A percentile compares a stretch with the other conserved stretches of the same genome.
Evolutionary conservation across 1,140 invertebrate species (phyloP).

Genomic region (Onthophagus taurus): DNA sequence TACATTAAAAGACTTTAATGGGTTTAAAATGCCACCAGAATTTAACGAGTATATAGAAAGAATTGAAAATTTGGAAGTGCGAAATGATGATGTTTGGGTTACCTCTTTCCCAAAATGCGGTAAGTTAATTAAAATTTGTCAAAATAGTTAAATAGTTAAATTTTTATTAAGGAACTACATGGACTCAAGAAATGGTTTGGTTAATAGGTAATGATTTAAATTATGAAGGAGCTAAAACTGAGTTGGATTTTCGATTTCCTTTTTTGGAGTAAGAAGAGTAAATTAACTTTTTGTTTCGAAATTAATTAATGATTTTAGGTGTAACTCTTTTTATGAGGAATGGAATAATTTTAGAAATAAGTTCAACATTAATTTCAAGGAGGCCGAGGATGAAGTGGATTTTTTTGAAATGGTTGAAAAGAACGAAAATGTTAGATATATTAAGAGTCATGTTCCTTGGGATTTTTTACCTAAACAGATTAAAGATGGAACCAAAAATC

Average conservation of each 20-base stretch:
- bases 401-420: not conserved
- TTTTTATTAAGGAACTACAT: constrained; percentile 56
- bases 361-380: not conserved
- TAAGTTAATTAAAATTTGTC: too few relatives aligned
- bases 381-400: not conserved
- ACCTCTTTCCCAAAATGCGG: constrained; percentile 12
- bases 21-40: too few relatives aligned
- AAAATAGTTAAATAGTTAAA: too few relatives aligned
- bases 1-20: too few relatives aligned
- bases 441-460: constrained; percentile 64
- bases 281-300: constrained; percentile 1
- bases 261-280: constrained; percentile 60
- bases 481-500: constrained; percentile 39
- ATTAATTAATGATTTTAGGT: not conserved
- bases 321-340: not conserved
- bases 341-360: not conserved
- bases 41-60: too few relatives aligned
- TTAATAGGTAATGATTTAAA: constrained; percentile 45
- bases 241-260: constrained; percentile 51
- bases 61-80: constrained; percentile 10
- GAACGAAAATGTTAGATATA: constrained; percentile 19
- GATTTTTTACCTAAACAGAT: constrained; percentile 52
- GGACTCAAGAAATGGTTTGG: constrained; percentile 54
- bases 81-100: constrained; percentile 12
- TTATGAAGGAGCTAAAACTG: constrained; percentile 41